Base-by-base conservation (phyloP, 2,797 vertebrate genomes). In the Otus scops region DNA sequence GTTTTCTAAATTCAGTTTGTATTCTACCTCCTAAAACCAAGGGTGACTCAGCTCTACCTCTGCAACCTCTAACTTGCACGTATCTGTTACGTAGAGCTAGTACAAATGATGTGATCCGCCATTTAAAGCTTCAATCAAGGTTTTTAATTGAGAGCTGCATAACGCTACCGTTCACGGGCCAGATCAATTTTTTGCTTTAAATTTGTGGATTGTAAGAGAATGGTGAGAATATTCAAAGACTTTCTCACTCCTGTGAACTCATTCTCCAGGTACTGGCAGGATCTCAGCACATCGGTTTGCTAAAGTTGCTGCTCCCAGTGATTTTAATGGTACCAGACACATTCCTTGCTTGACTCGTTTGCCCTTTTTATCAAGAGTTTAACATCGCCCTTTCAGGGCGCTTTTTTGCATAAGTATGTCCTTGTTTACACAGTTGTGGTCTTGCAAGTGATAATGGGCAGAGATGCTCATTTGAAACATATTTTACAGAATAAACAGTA, bases 91-190 rank as follows among this genome's bases (percentile, higher is more conserved):
- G 20, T 28, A 56, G 34, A 67, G 60, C 59, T 78, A 20, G 78
- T 85, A 45, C 0, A 3, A 93, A 93, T 64, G 18, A 92, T 48
- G 45, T 48, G 56, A 89, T 84, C 78, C 9, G 18, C 74, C 80
- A 68, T 84, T 97, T 93, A 89, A 85, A 91, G 79, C 57, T 94
- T 93, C 86, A 85, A 41, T 93, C 77, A 88, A 48, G 28, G 38
- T 88, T 92, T 63, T 97, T 96, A 94, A 97, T 97, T 95, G 89
- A 95, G 57, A 73, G 34, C 92, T 92, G 39, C 83, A n/a, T 92
- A 89, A 74, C 57, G 68, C 94, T 93, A 68, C 50, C 9, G 4
- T 50, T 85, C 17, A 36, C 61, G 43, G 18, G 27, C 45, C 48
- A 48, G 38, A 50, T 85, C 43, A 71, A 91, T 71, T 85, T 85